Base-by-base conservation (phyloP, 2,797 vertebrate genomes). In the Ctenopoma multispine region DNA sequence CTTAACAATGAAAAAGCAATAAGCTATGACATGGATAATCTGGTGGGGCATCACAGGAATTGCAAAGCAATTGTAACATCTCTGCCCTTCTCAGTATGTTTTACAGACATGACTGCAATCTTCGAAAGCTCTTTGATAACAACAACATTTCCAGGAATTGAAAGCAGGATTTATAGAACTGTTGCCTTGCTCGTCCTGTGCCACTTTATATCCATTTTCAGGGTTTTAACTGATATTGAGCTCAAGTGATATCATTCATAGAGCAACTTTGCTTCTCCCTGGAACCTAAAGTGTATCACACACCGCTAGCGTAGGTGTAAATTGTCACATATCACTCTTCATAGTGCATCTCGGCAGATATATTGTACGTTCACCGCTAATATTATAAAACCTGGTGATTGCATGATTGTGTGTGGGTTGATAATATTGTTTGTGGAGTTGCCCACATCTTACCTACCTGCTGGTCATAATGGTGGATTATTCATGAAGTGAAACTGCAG, bases 1-100 rank as follows among this genome's bases (percentile, higher is more conserved):
- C 86, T 92, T 92, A 91, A 93, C 90, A 93, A 91, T 91, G 84
- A 91, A 92, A 92, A 92, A 87, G 85, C 92, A 90, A 92, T 93
- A 90, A 92, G 82, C 85, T 90, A 81, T 89, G 92, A 90, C 92
- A 88, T 72, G 78, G 88, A 90, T 92, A 93, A 95, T 93, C 81
- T 62, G 78, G 38, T 76, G 80, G 87, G 86, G 79, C 87, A 89
- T 87, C 91, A 77, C 81, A 79, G 82, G 82, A 77, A 83, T 83
- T 84, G 83, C 84, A 73, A 80, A 87, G 86, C 92, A 92, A 91
- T 92, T 92, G 92, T 83, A 92, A 88, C 86, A 84, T 67, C 84
- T 77, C 74, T 69, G 70, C 86, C 89, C 67, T 77, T 83, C 75
- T 70, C 85, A 51, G 58, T 83, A 20, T 86, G 83, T 89, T 92